phyloP scores from a whole-genome alignment of 1,140 invertebrate species.

The Bilobella aurantiaca region DNA sequence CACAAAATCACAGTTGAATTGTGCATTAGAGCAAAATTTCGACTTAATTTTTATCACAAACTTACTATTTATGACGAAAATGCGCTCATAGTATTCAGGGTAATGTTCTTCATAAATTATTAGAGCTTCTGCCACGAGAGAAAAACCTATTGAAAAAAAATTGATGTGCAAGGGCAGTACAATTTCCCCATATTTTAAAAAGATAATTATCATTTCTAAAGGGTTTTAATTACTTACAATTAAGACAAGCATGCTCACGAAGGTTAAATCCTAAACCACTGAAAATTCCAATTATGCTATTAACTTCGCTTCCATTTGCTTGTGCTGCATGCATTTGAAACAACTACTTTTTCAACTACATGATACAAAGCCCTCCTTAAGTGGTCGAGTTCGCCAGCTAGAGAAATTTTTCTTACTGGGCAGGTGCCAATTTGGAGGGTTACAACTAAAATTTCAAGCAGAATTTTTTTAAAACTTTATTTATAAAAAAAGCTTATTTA shows the following conservation, averaged over 20 bases:
- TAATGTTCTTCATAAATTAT: background rate
- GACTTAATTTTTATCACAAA: background rate
- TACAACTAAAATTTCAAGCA: background rate
- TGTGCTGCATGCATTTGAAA: background rate
- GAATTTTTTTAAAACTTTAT: background rate
- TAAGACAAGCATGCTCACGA: background rate
- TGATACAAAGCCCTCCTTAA: background rate
- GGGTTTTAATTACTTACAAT: background rate
- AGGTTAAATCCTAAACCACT: background rate
- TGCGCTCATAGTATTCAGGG: background rate
- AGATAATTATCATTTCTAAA: no score
- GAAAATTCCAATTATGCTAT: background rate
- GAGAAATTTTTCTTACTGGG: background rate
- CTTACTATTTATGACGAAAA: background rate
- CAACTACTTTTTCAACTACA: background rate
- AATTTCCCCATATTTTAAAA: background rate
- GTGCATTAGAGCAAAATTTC: background rate
- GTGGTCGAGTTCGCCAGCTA: background rate
- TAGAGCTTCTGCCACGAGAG: background rate
- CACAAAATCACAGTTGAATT: background rate
- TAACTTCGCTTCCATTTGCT: background rate
- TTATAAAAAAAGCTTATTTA: background rate
- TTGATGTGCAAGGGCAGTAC: background rate
- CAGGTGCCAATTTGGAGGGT: background rate
- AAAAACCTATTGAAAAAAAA: background rate